These are phyloP conservation scores for Chloroceryle aenea DNA, from an alignment of 2,113 vertebrate genomes.

Conservation along the genomic window DNA sequence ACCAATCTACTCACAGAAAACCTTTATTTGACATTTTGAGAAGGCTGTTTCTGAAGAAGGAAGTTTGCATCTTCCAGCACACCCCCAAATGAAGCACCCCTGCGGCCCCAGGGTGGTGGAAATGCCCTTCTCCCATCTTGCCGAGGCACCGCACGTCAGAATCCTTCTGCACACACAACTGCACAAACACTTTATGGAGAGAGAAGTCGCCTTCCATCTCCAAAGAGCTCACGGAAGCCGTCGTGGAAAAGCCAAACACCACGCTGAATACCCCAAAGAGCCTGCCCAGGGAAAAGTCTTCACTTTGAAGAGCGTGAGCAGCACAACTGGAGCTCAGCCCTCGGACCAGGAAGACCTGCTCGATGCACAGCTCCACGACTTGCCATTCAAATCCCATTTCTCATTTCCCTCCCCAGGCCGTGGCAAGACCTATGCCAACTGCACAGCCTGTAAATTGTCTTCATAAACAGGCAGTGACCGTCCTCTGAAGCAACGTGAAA, in stretches of 20 bases:
- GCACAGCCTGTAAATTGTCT: fast-evolving
- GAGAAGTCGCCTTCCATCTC: neutral
- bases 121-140: neutral
- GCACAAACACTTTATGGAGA: fast-evolving
- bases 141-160: fast-evolving
- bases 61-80: neutral
- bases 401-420: neutral
- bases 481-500: neutral
- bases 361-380: fast-evolving
- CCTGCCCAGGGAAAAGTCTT: neutral
- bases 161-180: neutral
- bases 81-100: neutral
- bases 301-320: neutral
- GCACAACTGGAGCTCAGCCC: neutral
- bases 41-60: neutral
- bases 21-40: neutral
- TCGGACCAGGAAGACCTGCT: too few relatives aligned
- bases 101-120: neutral
- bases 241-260: neutral
- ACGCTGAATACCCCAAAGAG: neutral
- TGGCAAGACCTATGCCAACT: neutral
- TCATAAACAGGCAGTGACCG: fast-evolving
- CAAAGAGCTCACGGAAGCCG: neutral
- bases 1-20: neutral
- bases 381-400: neutral